Evolutionary conservation across 1,140 invertebrate species (phyloP), one percentile per base, ranked within the genome.

Genomic region (Euura lappo): DNA sequence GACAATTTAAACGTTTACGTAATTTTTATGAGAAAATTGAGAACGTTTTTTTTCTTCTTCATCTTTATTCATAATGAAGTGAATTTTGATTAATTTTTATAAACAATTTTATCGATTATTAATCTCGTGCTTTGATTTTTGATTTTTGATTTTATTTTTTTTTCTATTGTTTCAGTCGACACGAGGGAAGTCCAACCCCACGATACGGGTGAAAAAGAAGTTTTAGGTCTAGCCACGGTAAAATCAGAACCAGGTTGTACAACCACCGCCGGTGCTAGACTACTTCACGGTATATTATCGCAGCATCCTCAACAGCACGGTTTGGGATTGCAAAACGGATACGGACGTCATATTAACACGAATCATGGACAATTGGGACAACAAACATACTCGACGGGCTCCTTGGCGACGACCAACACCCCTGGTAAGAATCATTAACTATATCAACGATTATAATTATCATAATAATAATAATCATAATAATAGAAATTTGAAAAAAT

Each of bases 281-380:
- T 92, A 45, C 86, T 92, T 44, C 91, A 92, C 75, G 91, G 91
- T 7, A 91, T 92, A 68, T 83, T 91, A 13, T 90, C 89, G 72
- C 89, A 90, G 79, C 89, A 90, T 79, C 88, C 87, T 72, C 87
- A 87, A 75, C 86, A 86, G 68, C 86, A 87, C 65, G 74, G 78
- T n/a, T 75, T 79, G 51, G 74, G 74, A 11, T 74, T 84, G 65
- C 85, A 86, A 71, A 87, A 85, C 68, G 84, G 85, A 68, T 88
- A 87, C 71, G 80, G 81, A 69, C 83, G 87, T 71, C 86, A 87
- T 75, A 79, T 86, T 75, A 77, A 78, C 68, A 84, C 81, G 10
- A n/a, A 8, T 77, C 85, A 87, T 67, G 74, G 81, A 78, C 85
- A 85, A 74, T 80, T 87, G 74, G 83, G 78, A 66, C 86, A 87